A percentile compares a stretch with the other conserved stretches of the same genome.
phyloP scores from a whole-genome alignment of 2,888 invertebrate species.

The Agonopterix subpropinquella region DNA sequence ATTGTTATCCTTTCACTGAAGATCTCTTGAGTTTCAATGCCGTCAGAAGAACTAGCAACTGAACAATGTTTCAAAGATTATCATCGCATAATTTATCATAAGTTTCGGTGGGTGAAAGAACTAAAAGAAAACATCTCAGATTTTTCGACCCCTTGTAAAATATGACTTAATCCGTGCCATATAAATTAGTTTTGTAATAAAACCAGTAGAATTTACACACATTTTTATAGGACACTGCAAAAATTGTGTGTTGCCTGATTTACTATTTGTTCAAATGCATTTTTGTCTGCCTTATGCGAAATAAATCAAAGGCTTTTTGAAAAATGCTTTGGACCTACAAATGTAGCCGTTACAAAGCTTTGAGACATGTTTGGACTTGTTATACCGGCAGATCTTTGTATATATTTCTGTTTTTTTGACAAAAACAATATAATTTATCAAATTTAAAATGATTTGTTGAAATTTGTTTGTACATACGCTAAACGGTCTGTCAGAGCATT shows the following conservation, averaged over 20 bases:
- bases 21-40: conserved; percentile 74
- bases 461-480: conserved; percentile 11
- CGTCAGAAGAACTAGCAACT: conserved; percentile 54
- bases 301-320: conserved; percentile 53
- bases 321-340: conserved; percentile 52
- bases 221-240: conserved; percentile 70
- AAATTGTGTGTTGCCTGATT: conserved; percentile 57
- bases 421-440: conserved; percentile 28
- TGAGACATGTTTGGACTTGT: conserved; percentile 51
- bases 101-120: conserved; percentile 9
- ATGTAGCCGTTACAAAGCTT: conserved; percentile 19
- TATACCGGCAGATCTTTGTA: conserved; percentile 72
- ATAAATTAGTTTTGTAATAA: conserved; percentile 16
- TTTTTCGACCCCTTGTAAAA: no score
- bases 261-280: conserved; percentile 35
- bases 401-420: conserved; percentile 49
- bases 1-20: conserved; percentile 75
- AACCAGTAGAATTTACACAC: conserved; percentile 40
- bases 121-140: no score
- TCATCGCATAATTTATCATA: conserved; percentile 5
- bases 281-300: conserved; percentile 62
- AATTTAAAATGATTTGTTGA: conserved; percentile 15
- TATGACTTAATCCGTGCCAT: conserved; percentile 31
- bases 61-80: conserved; percentile 45
- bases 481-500: conserved; percentile 21